Base-by-base conservation (phyloP, 1,140 invertebrate species). In the Megalopta genalis region DNA sequence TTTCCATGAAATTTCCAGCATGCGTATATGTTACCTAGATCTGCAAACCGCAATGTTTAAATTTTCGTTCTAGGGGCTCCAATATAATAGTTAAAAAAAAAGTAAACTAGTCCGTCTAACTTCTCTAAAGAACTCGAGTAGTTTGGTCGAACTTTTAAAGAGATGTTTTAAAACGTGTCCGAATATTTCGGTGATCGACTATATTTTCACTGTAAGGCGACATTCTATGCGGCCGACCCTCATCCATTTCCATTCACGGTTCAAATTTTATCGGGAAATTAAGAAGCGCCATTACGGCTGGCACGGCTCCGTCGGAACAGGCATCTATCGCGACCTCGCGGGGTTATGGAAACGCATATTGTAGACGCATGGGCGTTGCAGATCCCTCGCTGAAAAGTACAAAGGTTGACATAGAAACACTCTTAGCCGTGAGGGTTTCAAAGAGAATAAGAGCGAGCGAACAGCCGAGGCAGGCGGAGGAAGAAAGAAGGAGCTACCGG, bases 381-480 rank as follows among this genome's bases (percentile, higher is more conserved):
- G 87, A 87, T 91, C 84, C 82, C 86, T 80, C 86, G 84, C 86
- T 90, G 88, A 88, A 89, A 90, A 90, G 87, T 89, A 90, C 88
- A 90, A 90, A 90, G 88, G 88, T 89, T 89, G 87, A 90, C 88
- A 90, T 87, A 90, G 88, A 88, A 90, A 90, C 83, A 90, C 88
- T 89, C 83, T 90, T 90, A 90, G 86, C 78, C 71, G 77, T 37
- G 78, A 77, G 59, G 60, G 71, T 71, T 84, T 88, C 79, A 83
- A 81, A 84, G 81, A 57, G 65, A 84, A 85, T 76, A 77, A 79
- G 70, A 83, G 77, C 74, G 66, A 77, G 70, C 27, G 37, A 67
- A 73, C 21, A 57, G 52, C 57, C 18, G 60, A 14, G 60, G 16
- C 23, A 10, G 10, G 52, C 9, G 6, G 54, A 63, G 46, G 27